Base-by-base conservation (phyloP, 2,797 vertebrate species). In the Halcyon leucocephala region DNA sequence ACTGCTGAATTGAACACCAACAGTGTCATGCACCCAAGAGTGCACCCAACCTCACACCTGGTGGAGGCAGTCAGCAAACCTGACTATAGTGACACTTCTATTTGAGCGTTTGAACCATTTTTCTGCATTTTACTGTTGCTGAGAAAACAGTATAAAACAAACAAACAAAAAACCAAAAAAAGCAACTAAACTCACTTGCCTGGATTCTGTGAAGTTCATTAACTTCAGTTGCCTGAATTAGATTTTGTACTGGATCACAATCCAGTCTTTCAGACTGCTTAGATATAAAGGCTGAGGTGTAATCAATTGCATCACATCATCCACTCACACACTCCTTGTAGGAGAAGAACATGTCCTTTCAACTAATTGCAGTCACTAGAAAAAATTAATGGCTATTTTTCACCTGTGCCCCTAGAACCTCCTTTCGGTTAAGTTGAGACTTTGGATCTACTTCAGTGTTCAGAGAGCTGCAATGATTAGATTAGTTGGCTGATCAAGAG, bases 321-420 rank as follows among this genome's bases (percentile, higher is more conserved):
- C 12, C 22, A 39, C 21, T 65, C 24, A 37, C 76, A 28, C 15
- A 21, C 22, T 25, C 21, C 29, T 29, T 0, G 0, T 1, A 42
- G 42, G n/a, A 84, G 21, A 51, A 76, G 42, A 82, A 89, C 80
- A 72, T 3, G 6, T 44, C 49, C 35, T 9, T 76, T 58, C 42
- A 57, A 7, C 39, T 72, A 29, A 58, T 2, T 15, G 42, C 12
- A 66, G 51, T 55, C 11, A 73, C 19, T 10, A 76, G 73, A 58
- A 69, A 82, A 91, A 37, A 8, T 4, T 41, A 48, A 72, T 19
- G 22, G 6, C 21, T 29, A 7, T 65, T 86, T 86, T 87, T 28
- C 29, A 54, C 66, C 80, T 67, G 48, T 39, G 9, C 48, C 10
- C 62, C 41, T 10, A 79, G 51, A 70, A 92, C 70, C 80, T 91